Conservation (phyloP, 1,140 invertebrate species). For the Euura saliciscinereae region DNA sequence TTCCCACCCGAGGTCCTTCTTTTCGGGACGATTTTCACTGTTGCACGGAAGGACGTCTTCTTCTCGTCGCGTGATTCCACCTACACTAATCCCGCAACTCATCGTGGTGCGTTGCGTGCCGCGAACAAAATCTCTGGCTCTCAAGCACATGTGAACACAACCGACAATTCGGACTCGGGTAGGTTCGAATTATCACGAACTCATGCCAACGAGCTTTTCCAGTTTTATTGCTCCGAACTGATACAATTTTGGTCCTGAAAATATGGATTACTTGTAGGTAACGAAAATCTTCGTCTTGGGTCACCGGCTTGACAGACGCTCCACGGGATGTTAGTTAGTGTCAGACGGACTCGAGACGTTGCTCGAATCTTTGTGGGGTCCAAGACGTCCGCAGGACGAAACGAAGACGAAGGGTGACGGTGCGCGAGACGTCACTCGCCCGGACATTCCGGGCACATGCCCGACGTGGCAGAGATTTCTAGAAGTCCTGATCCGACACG, state of each 20-base stretch:
- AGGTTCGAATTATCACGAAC: background rate
- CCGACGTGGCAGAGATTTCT: slow-evolving; percentile 26
- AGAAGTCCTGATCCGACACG: slow-evolving; percentile 22
- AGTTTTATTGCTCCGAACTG: too few relatives aligned
- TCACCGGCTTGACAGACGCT: background rate
- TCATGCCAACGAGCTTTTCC: background rate
- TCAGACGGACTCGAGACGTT: background rate
- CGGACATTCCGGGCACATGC: slow-evolving; percentile 48
- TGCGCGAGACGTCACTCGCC: slow-evolving; percentile 44
- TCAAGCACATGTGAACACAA: background rate
- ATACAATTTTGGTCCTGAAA: too few relatives aligned
- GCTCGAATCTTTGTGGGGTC: slow-evolving; percentile 4
- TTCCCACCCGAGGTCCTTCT: slow-evolving; percentile 19
- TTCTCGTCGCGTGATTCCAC: slow-evolving; percentile 18
- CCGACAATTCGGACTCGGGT: background rate
- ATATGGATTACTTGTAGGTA: background rate
- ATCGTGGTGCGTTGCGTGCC: background rate
- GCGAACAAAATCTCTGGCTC: background rate
- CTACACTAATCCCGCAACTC: slow-evolving; percentile 12
- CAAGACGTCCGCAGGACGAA: background rate
- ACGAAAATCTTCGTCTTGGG: background rate
- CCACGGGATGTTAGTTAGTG: background rate
- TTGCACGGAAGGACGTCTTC: slow-evolving; percentile 4
- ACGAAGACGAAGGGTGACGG: slow-evolving; percentile 33
- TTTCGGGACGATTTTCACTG: slow-evolving; percentile 10